Evolutionary conservation across 2,797 vertebrate species (phyloP), one percentile per base, ranked within the genome.

Genomic region (Mergus octosetaceus): DNA sequence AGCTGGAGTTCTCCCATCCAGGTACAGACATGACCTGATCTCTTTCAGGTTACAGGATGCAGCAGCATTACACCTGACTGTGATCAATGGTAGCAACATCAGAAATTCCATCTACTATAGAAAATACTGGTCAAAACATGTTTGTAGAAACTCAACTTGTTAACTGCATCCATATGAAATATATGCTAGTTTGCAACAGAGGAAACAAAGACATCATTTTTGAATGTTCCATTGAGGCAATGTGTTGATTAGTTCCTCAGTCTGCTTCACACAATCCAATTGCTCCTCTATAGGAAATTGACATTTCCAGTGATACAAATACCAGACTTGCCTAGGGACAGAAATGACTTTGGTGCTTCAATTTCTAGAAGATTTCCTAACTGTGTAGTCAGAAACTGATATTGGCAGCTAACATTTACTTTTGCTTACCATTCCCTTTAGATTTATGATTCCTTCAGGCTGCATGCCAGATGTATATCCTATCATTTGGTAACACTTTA

Each of bases 371-470:
- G 13, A 60, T 86, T 90, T 85, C 65, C 21, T 73, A 61, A 85
- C 27, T 41, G 41, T 60, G 51, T 38, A 83, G 36, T 61, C 47
- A 90, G 77, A 87, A 90, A 78, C 13, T 51, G 51, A 32, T 68
- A 54, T 10, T 76, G 61, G 15, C 25, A 70, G 60, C 80, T 82
- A 51, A 80, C 0, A 0, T 51, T 87, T 85, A 75, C 25, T 53
- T 82, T 76, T 79, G 45, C 54, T 86, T 80, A 68, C 49, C 25
- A 19, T 49, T 18, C 34, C 1, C 28, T 91, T 90, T 58, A 65
- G 41, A 82, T 75, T 86, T 84, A 39, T 80, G 54, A 77, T 77
- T 66, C 65, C 69, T 93, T 89, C 82, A 92, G 79, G 85, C 75
- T 94, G 39, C 24, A 8, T 69, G 84, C 49, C 93, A 94, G 81